Conservation (phyloP, 2,797 vertebrate species). For the Pteronotus mesoamericanus region DNA sequence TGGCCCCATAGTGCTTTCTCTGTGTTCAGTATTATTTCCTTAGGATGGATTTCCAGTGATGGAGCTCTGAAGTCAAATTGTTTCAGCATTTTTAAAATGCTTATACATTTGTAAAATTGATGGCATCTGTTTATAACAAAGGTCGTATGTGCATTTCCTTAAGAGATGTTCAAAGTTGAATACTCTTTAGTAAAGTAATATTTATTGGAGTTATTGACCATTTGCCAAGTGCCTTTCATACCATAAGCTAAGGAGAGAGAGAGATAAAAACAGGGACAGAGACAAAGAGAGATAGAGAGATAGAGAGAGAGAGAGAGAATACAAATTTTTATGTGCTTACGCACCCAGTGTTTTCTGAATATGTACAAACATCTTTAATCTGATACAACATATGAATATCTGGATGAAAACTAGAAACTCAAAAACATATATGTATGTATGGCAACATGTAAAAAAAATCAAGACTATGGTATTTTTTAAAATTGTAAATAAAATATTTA, state of each 20-base stretch:
- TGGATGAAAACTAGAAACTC: background rate
- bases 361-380: background rate
- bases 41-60: background rate
- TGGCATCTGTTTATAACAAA: background rate
- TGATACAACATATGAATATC: background rate
- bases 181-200: background rate
- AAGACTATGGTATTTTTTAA: background rate
- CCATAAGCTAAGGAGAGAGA: background rate
- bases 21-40: background rate
- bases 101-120: background rate
- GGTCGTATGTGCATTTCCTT: background rate
- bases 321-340: background rate
- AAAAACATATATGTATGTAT: background rate
- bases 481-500: background rate
- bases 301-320: background rate
- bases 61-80: background rate
- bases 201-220: background rate
- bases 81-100: background rate
- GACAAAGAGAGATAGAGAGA: background rate
- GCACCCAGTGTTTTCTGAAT: background rate
- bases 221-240: background rate
- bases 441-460: background rate
- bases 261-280: background rate
- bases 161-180: background rate
- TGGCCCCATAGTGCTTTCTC: background rate